Evolutionary conservation across 1,140 invertebrate species (phyloP).

Genomic region (Zophobas morio): DNA sequence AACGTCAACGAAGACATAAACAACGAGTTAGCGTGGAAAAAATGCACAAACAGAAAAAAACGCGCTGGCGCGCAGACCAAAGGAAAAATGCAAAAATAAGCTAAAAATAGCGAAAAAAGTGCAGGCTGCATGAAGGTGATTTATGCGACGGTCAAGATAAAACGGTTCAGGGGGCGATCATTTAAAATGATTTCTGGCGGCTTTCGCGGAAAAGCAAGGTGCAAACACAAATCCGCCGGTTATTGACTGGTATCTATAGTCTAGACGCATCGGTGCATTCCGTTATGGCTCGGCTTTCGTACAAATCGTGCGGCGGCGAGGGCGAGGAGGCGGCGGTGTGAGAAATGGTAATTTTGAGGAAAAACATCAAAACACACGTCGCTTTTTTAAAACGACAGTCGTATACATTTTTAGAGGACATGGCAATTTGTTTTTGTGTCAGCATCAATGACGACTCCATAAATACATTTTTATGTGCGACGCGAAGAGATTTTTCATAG

Average conservation of each 20-base stretch:
- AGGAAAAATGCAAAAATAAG: constrained; percentile 50
- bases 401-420: constrained; percentile 41
- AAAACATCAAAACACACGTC: constrained; percentile 31
- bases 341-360: constrained; percentile 40
- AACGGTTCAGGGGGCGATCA: constrained; percentile 11
- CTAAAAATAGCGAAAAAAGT: constrained; percentile 39
- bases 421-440: constrained; percentile 34
- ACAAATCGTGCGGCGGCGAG: not conserved
- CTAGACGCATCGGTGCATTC: constrained; percentile 15
- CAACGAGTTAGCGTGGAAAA: constrained; percentile 41
- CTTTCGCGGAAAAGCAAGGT: constrained; percentile 19
- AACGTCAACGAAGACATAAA: constrained; percentile 42
- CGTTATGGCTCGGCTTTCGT: not conserved
- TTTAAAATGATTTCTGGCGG: constrained; percentile 8
- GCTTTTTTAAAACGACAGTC: constrained; percentile 32
- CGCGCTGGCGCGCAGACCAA: constrained; percentile 32
- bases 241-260: constrained; percentile 37
- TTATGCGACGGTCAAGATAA: constrained; percentile 22
- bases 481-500: constrained; percentile 31
- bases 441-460: constrained; percentile 41
- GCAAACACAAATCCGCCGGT: constrained; percentile 24
- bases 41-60: constrained; percentile 47
- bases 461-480: constrained; percentile 41
- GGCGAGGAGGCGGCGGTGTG: constrained; percentile 1
- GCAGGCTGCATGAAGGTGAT: constrained; percentile 10